These are phyloP conservation scores for Amia ocellicauda DNA, from an alignment of 2,113 vertebrate genomes.

Conservation along the genomic window DNA sequence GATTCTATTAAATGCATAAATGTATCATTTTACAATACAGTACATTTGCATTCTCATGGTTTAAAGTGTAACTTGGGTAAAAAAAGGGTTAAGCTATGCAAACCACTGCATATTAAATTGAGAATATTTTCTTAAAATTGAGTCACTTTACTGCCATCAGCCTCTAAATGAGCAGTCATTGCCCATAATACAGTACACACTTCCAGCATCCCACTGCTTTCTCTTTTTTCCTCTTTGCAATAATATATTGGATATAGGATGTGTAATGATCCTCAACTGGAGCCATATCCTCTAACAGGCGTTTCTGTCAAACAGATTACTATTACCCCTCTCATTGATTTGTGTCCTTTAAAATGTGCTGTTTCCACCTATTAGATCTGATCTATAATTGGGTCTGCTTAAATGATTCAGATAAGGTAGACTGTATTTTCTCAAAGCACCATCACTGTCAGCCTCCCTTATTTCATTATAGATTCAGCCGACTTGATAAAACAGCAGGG, in stretches of 20 bases:
- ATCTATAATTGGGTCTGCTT: constrained; percentile 93
- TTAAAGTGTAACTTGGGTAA: background rate
- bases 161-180: constrained; percentile 68
- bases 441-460: constrained; percentile 83
- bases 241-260: constrained; percentile 78
- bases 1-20: too few relatives aligned
- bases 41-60: too few relatives aligned
- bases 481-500: constrained; percentile 98
- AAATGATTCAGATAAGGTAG: constrained; percentile 91
- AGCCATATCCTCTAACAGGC: constrained; percentile 82
- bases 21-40: too few relatives aligned
- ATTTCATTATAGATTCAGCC: constrained; percentile 97
- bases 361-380: constrained; percentile 77
- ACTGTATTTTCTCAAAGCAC: constrained; percentile 77
- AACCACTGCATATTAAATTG: constrained; percentile 6
- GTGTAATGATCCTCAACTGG: constrained; percentile 85
- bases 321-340: constrained; percentile 90
- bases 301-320: constrained; percentile 89
- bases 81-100: background rate
- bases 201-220: constrained; percentile 68
- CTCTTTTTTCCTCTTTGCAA: constrained; percentile 54
- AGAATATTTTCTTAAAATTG: constrained; percentile 25
- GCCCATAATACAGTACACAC: constrained; percentile 61
- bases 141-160: constrained; percentile 32
- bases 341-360: constrained; percentile 87